These are phyloP conservation scores for Leguminivora glycinivorella DNA, from an alignment of 1,140 invertebrate genomes.

Conservation along the genomic window DNA sequence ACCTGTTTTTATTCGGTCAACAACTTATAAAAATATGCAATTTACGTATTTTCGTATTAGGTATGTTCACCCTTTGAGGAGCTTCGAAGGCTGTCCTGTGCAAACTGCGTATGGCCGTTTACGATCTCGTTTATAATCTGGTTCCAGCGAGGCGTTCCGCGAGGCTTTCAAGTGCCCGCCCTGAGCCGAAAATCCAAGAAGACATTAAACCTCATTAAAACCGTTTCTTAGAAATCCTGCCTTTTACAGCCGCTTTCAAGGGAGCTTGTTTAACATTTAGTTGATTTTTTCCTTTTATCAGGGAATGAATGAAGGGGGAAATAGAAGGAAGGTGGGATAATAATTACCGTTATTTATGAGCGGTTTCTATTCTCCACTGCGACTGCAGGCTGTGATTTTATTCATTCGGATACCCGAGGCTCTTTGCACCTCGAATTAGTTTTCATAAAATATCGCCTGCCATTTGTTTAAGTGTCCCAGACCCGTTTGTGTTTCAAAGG, in stretches of 20 bases:
- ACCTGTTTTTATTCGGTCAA: conserved; percentile 37
- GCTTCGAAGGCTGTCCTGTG: conserved; percentile 29
- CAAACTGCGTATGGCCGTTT: conserved; percentile 44
- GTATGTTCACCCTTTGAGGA: conserved; percentile 15
- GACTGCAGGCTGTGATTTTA: conserved; percentile 72
- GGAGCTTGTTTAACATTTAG: conserved; percentile 37
- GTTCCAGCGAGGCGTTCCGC: conserved; percentile 34
- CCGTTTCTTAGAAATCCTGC: conserved; percentile 27
- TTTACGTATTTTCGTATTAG: conserved; percentile 11
- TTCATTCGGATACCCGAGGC: conserved; percentile 62
- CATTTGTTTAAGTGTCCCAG: conserved; percentile 56
- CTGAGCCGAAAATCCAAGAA: conserved; percentile 28
- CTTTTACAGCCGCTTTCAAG: conserved; percentile 20
- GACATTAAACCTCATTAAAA: conserved; percentile 37
- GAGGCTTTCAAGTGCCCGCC: conserved; percentile 30
- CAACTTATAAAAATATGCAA: conserved; percentile 30
- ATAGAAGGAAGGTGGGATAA: conserved; percentile 27
- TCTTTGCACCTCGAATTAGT: conserved; percentile 71
- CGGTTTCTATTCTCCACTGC: conserved; percentile 55
- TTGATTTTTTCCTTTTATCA: conserved; percentile 38
- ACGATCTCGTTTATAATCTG: conserved; percentile 44
- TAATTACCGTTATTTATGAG: conserved; percentile 74
- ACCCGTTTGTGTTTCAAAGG: conserved; percentile 54
- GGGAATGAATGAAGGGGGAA: conserved; percentile 41
- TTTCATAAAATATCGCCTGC: conserved; percentile 67